Percentiles rank a stretch among this genome's conserved stretches.
Evolutionary conservation across 2,888 invertebrate species (phyloP).

Genomic region (Pimpla rufipes): DNA sequence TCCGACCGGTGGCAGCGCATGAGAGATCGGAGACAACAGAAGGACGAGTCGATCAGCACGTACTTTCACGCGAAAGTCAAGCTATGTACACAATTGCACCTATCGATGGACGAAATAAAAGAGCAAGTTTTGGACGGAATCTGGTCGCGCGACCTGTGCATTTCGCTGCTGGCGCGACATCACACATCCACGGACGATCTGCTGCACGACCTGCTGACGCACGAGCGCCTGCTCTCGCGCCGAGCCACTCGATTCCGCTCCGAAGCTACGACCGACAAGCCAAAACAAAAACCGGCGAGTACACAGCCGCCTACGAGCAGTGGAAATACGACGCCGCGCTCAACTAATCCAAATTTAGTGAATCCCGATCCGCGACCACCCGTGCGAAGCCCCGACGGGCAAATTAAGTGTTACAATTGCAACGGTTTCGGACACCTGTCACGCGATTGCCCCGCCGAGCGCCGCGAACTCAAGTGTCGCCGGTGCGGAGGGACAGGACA

Average conservation of each 20-base stretch:
- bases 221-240: neutral
- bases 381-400: neutral
- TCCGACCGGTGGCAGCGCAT: conserved; percentile 23
- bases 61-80: conserved; percentile 27
- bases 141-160: conserved; percentile 31
- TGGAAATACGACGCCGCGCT: neutral
- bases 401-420: conserved; percentile 41
- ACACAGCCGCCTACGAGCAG: neutral
- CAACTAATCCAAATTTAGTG: too few species aligned
- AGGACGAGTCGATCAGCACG: conserved; percentile 10
- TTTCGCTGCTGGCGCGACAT: neutral
- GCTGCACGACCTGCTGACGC: conserved; percentile 22
- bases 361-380: conserved; percentile 2
- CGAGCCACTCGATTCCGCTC: neutral
- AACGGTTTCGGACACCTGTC: conserved; percentile 22
- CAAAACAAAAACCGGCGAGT: conserved; percentile 35
- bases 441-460: too few species aligned
- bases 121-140: conserved; percentile 39
- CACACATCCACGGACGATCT: conserved; percentile 1
- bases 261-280: conserved; percentile 32
- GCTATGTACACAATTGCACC: conserved; percentile 3
- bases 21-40: neutral
- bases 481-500: conserved; percentile 1
- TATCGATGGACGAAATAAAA: neutral
- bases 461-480: conserved; percentile 11